Evolutionary conservation across 2,888 invertebrate species (phyloP).

Genomic region (Notodonta dromedarius): DNA sequence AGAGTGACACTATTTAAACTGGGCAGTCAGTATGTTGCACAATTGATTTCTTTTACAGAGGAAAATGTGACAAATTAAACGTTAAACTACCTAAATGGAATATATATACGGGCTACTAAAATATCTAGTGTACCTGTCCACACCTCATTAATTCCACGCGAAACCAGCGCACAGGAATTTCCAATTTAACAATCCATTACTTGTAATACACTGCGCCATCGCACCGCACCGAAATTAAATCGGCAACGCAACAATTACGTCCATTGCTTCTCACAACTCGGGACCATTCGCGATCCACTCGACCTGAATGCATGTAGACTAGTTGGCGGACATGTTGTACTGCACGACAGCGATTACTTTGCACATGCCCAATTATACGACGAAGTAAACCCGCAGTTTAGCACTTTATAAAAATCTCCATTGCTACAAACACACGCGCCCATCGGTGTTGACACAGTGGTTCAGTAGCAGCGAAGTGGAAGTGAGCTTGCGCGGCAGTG

Average conservation of each 20-base stretch:
- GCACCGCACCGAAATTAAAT: not conserved
- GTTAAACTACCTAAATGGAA: not conserved
- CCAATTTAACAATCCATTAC: not conserved
- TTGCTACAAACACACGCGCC: conserved; percentile 1
- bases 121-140: not conserved
- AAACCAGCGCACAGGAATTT: not conserved
- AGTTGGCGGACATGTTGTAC: not conserved
- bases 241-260: not conserved
- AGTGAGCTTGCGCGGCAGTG: not conserved
- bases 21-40: too few species aligned
- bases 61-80: too few species aligned
- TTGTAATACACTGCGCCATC: not conserved
- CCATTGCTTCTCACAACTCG: too few species aligned
- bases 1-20: too few species aligned
- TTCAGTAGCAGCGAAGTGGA: too few species aligned
- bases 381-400: not conserved
- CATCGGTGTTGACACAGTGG: conserved; percentile 6
- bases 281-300: too few species aligned
- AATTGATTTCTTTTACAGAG: too few species aligned
- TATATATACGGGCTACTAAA: not conserved
- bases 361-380: not conserved
- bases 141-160: not conserved
- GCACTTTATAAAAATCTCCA: not conserved
- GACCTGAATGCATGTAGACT: not conserved
- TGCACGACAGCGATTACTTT: not conserved